A percentile compares a stretch with the other conserved stretches of the same genome.
These are phyloP conservation scores for Glaucidium brasilianum DNA, from an alignment of 2,113 vertebrate species.

Conservation along the genomic window DNA sequence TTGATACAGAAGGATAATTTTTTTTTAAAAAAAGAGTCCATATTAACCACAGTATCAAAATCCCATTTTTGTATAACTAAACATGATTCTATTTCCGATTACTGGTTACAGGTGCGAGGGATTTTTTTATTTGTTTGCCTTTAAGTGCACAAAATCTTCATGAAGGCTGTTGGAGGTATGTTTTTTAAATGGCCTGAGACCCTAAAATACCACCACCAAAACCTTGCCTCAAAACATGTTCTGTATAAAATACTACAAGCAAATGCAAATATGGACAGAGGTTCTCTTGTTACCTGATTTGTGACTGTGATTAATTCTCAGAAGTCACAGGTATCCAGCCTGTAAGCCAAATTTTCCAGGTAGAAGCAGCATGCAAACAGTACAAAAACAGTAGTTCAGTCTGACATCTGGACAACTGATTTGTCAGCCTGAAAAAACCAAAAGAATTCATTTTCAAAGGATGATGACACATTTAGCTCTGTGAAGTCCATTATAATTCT, in stretches of 20 bases:
- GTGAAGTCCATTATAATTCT: not conserved
- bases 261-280: not conserved
- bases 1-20: not conserved
- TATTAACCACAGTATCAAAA: not conserved
- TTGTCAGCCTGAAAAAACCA: not conserved
- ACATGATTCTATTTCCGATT: not conserved
- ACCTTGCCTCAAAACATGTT: not conserved
- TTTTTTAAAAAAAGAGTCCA: not conserved
- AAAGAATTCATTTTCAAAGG: not conserved
- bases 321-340: not conserved
- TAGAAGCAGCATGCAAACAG: not conserved
- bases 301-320: not conserved
- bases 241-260: not conserved
- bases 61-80: not conserved
- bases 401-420: not conserved
- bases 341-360: not conserved
- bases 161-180: not conserved
- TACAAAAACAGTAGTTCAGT: not conserved
- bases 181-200: not conserved
- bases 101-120: not conserved
- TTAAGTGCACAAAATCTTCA: not conserved
- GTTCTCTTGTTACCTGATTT: not conserved
- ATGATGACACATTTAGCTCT: not conserved
- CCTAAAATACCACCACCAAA: not conserved
- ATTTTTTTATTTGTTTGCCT: not conserved